A percentile compares a stretch with the other conserved stretches of the same genome.
Conservation (phyloP, 2,797 vertebrate species). For the Centroberyx gerrardi region DNA sequence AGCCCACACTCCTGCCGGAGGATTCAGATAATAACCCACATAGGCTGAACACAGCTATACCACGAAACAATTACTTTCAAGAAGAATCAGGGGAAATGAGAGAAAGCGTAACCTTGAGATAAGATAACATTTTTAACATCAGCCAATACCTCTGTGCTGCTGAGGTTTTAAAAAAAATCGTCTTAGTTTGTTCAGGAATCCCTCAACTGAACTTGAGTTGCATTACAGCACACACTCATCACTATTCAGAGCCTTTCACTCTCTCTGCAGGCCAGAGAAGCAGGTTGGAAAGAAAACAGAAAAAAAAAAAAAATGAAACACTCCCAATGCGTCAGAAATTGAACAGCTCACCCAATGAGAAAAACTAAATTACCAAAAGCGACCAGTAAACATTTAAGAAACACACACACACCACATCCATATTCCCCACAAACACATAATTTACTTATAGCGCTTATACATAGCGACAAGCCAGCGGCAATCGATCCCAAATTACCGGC, state of each 20-base stretch:
- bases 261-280: conserved; percentile 42
- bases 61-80: conserved; percentile 75
- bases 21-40: conserved; percentile 78
- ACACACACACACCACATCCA: conserved; percentile 27
- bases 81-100: conserved; percentile 75
- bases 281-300: conserved; percentile 9
- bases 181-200: conserved; percentile 66
- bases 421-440: conserved; percentile 55
- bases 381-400: conserved; percentile 50
- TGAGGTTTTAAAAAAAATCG: conserved; percentile 43
- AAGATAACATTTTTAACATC: conserved; percentile 60
- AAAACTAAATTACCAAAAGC: conserved; percentile 64
- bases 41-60: conserved; percentile 61
- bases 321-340: conserved; percentile 59
- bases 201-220: conserved; percentile 59
- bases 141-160: conserved; percentile 50
- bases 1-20: conserved; percentile 79
- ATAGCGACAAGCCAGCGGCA: conserved; percentile 47
- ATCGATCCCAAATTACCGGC: conserved; percentile 71
- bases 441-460: conserved; percentile 53
- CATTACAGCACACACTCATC: conserved; percentile 57
- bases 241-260: conserved; percentile 61
- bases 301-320: conserved; percentile 36
- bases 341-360: conserved; percentile 48
- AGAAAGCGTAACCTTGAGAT: conserved; percentile 73